Evolutionary conservation across 2,888 invertebrate genomes (phyloP).

Genomic region (Pocota personata): DNA sequence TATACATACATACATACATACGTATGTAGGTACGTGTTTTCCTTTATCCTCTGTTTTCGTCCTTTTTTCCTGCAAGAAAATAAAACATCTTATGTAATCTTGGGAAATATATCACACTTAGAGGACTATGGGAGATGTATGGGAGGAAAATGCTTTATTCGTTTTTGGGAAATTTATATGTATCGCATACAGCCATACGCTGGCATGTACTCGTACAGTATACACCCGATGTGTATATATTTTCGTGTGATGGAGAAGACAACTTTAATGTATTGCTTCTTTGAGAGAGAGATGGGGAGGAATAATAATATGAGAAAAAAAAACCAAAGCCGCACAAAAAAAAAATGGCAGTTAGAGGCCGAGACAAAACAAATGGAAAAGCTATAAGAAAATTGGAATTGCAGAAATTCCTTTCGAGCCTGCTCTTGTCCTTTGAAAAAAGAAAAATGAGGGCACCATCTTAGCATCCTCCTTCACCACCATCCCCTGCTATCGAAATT

Average conservation of each 20-base stretch:
- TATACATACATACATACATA: neutral
- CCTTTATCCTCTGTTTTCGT: conserved; percentile 68
- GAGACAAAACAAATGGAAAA: conserved; percentile 64
- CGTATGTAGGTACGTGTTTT: conserved; percentile 55
- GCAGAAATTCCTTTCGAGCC: conserved; percentile 63
- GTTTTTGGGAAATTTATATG: conserved; percentile 82
- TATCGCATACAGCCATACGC: conserved; percentile 64
- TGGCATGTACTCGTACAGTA: conserved; percentile 76
- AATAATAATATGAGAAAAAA: conserved; percentile 56
- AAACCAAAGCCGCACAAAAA: conserved; percentile 10
- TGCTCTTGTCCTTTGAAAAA: conserved; percentile 42
- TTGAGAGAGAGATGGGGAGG: neutral
- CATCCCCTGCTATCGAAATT: neutral
- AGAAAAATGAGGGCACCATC: conserved; percentile 41
- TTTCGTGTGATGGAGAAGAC: conserved; percentile 60
- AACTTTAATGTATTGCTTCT: conserved; percentile 69
- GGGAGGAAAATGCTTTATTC: conserved; percentile 82
- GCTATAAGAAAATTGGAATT: conserved; percentile 71
- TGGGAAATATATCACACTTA: conserved; percentile 83
- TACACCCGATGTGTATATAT: conserved; percentile 53
- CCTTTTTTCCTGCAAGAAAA: conserved; percentile 74
- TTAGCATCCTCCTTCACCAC: neutral
- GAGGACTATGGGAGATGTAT: conserved; percentile 76
- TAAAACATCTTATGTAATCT: conserved; percentile 82
- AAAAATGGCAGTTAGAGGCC: conserved; percentile 7